Percentiles rank a stretch among this genome's conserved stretches.
These are phyloP conservation scores for Calameuta idolon DNA, from an alignment of 2,888 invertebrate genomes.

Conservation along the genomic window DNA sequence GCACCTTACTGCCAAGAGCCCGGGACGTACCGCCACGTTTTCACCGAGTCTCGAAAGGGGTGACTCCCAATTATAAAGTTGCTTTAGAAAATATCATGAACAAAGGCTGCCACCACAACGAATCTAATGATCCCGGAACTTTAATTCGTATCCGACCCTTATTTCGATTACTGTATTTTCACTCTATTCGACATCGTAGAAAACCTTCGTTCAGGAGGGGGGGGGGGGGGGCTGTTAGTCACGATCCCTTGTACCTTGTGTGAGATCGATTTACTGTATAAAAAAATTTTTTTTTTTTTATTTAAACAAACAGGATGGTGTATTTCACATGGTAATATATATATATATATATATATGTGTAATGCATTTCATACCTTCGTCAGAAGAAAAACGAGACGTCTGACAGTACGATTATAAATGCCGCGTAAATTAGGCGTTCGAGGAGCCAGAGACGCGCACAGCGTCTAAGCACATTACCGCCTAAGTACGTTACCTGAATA, in stretches of 20 bases:
- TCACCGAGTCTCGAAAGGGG: not conserved
- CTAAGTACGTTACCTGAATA: slow-evolving; percentile 6
- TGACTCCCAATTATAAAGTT: not conserved
- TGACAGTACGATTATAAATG: not conserved
- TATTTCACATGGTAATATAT: not conserved
- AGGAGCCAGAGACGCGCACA: not conserved
- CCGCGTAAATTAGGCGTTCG: slow-evolving; percentile 13
- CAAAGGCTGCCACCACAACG: not conserved
- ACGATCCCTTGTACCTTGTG: not conserved
- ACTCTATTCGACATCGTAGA: not conserved
- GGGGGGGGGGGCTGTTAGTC: not conserved
- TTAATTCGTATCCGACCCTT: not conserved
- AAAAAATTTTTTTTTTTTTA: too few species aligned
- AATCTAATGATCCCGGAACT: not conserved
- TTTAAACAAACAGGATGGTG: not conserved
- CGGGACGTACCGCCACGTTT: not conserved
- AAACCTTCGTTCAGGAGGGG: not conserved
- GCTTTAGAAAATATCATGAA: not conserved
- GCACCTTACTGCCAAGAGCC: not conserved
- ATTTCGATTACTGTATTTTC: not conserved
- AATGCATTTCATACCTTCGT: not conserved
- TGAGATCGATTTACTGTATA: not conserved
- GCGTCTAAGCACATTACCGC: slow-evolving; percentile 9
- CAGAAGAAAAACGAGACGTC: not conserved
- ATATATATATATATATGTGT: too few species aligned